Evolutionary conservation across 2,888 invertebrate species (phyloP).

Genomic region (Chydorus sphaericus): DNA sequence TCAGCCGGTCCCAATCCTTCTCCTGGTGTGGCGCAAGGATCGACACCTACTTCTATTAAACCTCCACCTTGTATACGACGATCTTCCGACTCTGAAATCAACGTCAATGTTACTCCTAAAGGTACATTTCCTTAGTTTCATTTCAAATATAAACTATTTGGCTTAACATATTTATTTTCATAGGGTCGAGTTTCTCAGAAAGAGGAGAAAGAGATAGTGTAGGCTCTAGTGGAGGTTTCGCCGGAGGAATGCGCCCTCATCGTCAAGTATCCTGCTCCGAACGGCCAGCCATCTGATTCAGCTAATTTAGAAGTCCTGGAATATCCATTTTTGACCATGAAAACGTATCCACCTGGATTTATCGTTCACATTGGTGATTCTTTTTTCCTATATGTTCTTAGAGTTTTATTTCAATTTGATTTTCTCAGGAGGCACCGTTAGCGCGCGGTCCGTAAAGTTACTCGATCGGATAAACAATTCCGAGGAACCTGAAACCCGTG

Average conservation of each 20-base stretch:
- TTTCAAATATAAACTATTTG: not conserved
- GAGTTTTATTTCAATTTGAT: not conserved
- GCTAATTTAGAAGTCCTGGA: constrained; percentile 59
- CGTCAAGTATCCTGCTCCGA: constrained; percentile 8
- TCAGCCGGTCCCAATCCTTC: constrained; percentile 1
- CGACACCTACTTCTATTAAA: not conserved
- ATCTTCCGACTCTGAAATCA: constrained; percentile 85
- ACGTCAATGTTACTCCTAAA: constrained; percentile 82
- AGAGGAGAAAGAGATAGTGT: constrained; percentile 35
- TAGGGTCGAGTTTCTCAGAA: not conserved
- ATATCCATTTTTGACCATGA: constrained; percentile 87
- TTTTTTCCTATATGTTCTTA: not conserved
- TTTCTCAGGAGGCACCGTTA: constrained; percentile 55
- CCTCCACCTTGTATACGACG: constrained; percentile 4
- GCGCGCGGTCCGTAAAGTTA: constrained; percentile 67
- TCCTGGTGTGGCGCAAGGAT: not conserved
- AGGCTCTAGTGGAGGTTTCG: constrained; percentile 37
- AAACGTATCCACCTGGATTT: constrained; percentile 76
- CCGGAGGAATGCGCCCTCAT: constrained; percentile 14
- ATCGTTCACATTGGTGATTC: constrained; percentile 65
- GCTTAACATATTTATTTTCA: not conserved
- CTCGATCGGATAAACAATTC: constrained; percentile 64
- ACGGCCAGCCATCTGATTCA: not conserved
- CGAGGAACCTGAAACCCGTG: constrained; percentile 79
- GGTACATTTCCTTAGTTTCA: constrained; percentile 32